Percentiles rank a stretch among this genome's conserved stretches.
Conservation (phyloP, 2,113 vertebrate species). For the Gymnorhina tibicen region DNA sequence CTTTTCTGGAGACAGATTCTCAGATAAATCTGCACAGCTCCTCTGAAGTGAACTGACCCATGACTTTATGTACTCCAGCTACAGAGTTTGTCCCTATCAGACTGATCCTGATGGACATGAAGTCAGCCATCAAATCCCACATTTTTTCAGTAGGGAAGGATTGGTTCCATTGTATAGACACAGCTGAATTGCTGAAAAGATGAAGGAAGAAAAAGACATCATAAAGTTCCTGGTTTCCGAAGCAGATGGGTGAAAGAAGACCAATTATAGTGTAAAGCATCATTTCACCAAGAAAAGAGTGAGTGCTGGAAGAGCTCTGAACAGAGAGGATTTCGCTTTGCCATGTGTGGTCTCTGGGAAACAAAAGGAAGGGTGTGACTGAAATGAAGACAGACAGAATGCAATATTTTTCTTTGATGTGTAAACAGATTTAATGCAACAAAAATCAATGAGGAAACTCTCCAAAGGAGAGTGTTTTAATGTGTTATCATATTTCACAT, state of each 20-base stretch:
- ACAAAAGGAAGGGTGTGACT: slow-evolving; percentile 51
- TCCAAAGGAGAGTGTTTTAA: slow-evolving; percentile 62
- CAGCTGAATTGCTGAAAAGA: background rate
- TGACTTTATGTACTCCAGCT: background rate
- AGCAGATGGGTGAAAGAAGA: slow-evolving; percentile 7
- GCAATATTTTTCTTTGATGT: slow-evolving; percentile 61
- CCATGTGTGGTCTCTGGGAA: slow-evolving; percentile 20
- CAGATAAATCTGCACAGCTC: background rate
- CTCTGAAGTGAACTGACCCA: slow-evolving; percentile 5
- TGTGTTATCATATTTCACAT: slow-evolving; percentile 65
- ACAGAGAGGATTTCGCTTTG: background rate
- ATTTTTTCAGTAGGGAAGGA: background rate
- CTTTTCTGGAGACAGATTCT: background rate
- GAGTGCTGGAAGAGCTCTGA: background rate
- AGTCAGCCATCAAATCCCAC: background rate
- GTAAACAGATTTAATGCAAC: slow-evolving; percentile 65
- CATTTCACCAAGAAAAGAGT: background rate
- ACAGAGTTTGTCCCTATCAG: background rate
- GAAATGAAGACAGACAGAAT: slow-evolving; percentile 55
- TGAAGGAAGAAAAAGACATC: background rate
- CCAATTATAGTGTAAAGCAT: background rate
- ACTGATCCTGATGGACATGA: background rate
- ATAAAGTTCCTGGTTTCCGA: background rate
- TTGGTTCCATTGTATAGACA: background rate
- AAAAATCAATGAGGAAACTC: slow-evolving; percentile 64